These are phyloP conservation scores for Drosophila mimica DNA, from an alignment of 2,888 invertebrate species.

Conservation along the genomic window DNA sequence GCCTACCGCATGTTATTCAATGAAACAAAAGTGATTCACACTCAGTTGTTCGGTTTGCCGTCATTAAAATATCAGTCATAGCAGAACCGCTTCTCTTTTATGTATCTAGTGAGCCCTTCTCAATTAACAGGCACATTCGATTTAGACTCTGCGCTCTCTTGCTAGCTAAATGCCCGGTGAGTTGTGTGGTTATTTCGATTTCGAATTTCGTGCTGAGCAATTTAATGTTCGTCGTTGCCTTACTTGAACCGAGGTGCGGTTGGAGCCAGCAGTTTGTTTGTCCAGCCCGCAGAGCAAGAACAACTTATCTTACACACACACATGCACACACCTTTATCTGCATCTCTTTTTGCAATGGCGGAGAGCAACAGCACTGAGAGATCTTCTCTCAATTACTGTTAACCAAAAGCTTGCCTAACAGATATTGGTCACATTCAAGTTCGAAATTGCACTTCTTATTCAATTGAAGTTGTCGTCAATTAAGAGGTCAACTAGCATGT, in stretches of 20 bases:
- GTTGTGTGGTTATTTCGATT: slow-evolving; percentile 5
- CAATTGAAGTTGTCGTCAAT: slow-evolving; percentile 46
- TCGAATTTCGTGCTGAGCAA: slow-evolving; percentile 15
- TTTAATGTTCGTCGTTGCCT: slow-evolving; percentile 18
- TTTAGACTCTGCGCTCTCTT: slow-evolving; percentile 17
- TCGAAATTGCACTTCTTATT: slow-evolving; percentile 30
- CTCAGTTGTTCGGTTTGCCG: slow-evolving; percentile 25
- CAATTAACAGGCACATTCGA: slow-evolving; percentile 23
- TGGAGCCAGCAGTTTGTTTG: slow-evolving; percentile 33
- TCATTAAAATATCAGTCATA: slow-evolving; percentile 28
- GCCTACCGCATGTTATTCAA: slow-evolving; percentile 31
- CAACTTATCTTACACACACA: slow-evolving; percentile 21
- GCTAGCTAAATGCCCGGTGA: neutral
- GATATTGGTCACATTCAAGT: slow-evolving; percentile 21
- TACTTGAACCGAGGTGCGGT: slow-evolving; percentile 48
- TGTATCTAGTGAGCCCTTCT: slow-evolving; percentile 55
- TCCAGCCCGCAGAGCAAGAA: slow-evolving; percentile 21
- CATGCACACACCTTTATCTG: slow-evolving; percentile 21
- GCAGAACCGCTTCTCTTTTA: slow-evolving; percentile 34
- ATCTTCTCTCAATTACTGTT: slow-evolving; percentile 11
- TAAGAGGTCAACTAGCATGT: slow-evolving; percentile 39
- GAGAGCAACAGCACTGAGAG: slow-evolving; percentile 12
- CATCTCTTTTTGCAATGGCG: slow-evolving; percentile 28
- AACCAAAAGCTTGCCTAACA: slow-evolving; percentile 17
- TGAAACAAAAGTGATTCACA: slow-evolving; percentile 47